phyloP scores from a whole-genome alignment of 2,113 vertebrate species.

The Anolis carolinensis region DNA sequence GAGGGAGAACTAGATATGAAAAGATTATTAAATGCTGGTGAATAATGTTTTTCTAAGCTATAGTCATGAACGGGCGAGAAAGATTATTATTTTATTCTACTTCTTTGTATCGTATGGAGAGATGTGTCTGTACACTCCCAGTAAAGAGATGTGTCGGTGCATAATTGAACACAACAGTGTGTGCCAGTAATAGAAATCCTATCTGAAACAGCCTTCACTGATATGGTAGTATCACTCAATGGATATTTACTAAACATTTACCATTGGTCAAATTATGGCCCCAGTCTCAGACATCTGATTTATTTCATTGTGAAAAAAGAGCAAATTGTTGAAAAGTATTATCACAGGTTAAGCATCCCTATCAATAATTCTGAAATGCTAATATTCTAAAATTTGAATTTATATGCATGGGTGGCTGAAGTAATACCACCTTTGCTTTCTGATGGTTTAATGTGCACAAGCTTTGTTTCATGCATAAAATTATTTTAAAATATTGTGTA shows the following conservation, averaged over 20 bases:
- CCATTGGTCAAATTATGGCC: neutral
- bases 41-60: slow-evolving; percentile 41
- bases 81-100: neutral
- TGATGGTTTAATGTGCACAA: too few species aligned
- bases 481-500: too few species aligned
- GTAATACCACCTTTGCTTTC: too few species aligned
- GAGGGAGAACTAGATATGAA: slow-evolving; percentile 27
- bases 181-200: neutral
- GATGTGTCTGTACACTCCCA: too few species aligned
- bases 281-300: neutral
- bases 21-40: slow-evolving; percentile 38
- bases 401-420: too few species aligned
- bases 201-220: neutral
- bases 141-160: neutral
- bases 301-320: neutral
- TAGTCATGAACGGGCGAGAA: slow-evolving; percentile 2
- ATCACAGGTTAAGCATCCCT: neutral
- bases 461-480: too few species aligned
- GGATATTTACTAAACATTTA: too few species aligned
- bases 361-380: too few species aligned
- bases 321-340: neutral
- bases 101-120: neutral
- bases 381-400: too few species aligned
- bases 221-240: neutral
- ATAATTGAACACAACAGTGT: neutral